phyloP scores from a whole-genome alignment of 2,113 vertebrate species.

The Microtus ochrogaster region DNA sequence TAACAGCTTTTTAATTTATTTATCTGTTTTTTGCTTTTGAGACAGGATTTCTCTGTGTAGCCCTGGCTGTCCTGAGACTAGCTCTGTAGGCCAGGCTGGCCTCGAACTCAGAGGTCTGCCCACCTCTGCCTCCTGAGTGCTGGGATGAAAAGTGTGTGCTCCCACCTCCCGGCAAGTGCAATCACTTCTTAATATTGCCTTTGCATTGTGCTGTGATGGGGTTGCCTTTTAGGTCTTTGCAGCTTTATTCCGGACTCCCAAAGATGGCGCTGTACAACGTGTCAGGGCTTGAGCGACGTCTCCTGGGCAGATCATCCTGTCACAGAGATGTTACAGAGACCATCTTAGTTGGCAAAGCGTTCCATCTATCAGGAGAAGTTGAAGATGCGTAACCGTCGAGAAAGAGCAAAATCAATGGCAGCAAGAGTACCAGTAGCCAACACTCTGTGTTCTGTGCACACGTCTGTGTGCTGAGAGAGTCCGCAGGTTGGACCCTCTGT shows the following conservation, averaged over 20 bases:
- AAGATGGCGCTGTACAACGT: neutral
- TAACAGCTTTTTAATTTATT: neutral
- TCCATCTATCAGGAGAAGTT: neutral
- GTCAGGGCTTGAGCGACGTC: neutral
- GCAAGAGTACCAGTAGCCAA: neutral
- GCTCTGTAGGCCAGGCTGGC: neutral
- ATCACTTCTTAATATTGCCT: neutral
- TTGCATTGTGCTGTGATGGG: neutral
- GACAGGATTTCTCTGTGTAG: neutral
- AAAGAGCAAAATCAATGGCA: neutral
- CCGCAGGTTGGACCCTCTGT: neutral
- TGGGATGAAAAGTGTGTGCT: neutral
- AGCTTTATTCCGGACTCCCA: neutral
- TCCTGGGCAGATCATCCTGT: neutral
- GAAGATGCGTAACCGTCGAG: neutral
- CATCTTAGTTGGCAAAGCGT: neutral
- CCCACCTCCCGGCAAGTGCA: neutral
- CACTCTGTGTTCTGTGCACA: accelerated
- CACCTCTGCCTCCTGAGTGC: neutral
- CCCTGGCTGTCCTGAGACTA: neutral
- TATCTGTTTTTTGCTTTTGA: neutral
- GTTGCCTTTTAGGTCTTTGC: neutral
- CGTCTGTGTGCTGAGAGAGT: neutral
- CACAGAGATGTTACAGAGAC: neutral
- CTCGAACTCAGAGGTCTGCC: neutral